Evolutionary conservation across 1,140 invertebrate genomes (phyloP).

Genomic region (Drosophila ohnishii): DNA sequence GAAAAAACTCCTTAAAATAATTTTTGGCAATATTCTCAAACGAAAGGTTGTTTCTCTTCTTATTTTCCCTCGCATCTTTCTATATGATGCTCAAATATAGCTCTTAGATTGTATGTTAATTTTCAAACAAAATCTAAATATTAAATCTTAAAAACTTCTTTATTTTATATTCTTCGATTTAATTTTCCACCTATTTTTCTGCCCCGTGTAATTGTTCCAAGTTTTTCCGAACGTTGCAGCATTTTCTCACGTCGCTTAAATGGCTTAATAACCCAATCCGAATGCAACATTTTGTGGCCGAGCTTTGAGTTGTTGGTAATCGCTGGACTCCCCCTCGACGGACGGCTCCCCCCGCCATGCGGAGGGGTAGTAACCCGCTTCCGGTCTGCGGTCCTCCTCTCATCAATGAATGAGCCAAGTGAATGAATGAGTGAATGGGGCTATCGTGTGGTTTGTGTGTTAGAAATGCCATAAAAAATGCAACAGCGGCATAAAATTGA

Average conservation of each 20-base stretch:
- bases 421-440: conserved; percentile 52
- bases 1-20: too few species aligned
- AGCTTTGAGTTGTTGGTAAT: conserved; percentile 59
- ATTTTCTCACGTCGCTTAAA: conserved; percentile 65
- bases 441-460: conserved; percentile 60
- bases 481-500: conserved; percentile 62
- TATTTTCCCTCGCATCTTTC: not conserved
- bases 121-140: not conserved
- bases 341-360: not conserved
- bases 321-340: conserved; percentile 11
- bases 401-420: conserved; percentile 41
- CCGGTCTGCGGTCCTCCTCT: conserved; percentile 53
- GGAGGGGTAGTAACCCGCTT: conserved; percentile 44
- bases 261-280: conserved; percentile 64
- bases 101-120: not conserved
- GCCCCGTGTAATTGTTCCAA: conserved; percentile 8
- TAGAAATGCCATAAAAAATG: conserved; percentile 63
- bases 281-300: conserved; percentile 58
- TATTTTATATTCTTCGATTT: not conserved
- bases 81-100: rapidly evolving
- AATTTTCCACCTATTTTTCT: not conserved
- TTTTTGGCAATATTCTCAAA: not conserved
- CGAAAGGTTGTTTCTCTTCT: not conserved
- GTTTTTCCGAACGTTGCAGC: conserved; percentile 45
- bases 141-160: not conserved